A percentile compares a stretch with the other conserved stretches of the same genome.
Evolutionary conservation across 2,888 invertebrate genomes (phyloP).

Genomic region (Stratiomys singularior): DNA sequence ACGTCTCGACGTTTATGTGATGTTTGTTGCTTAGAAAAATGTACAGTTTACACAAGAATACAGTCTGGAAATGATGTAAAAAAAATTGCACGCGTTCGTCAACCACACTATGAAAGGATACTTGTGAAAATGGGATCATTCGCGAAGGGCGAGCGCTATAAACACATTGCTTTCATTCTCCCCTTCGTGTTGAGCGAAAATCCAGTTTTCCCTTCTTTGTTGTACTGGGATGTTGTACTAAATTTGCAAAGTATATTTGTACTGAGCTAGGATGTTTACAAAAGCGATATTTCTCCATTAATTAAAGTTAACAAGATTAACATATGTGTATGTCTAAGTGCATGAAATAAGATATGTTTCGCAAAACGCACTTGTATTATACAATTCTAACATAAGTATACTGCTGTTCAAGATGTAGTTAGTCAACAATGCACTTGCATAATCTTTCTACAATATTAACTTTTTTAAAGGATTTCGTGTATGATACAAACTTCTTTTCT

Average conservation of each 20-base stretch:
- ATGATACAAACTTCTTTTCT: too few relatives aligned
- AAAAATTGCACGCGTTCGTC: conserved; percentile 2
- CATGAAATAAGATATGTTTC: too few relatives aligned
- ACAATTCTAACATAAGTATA: too few relatives aligned
- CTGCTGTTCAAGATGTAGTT: too few relatives aligned
- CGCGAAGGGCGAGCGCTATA: conserved; percentile 26
- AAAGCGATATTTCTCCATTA: too few relatives aligned
- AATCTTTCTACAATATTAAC: too few relatives aligned
- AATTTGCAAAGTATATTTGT: conserved; percentile 6
- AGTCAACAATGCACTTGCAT: too few relatives aligned
- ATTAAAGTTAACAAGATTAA: too few relatives aligned
- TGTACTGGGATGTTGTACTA: conserved; percentile 5
- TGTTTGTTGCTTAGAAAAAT: conserved; percentile 1
- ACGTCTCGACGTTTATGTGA: background rate
- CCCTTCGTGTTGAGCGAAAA: conserved; percentile 8
- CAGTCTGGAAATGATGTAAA: background rate
- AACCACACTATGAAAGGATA: conserved; percentile 30
- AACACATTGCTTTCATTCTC: background rate
- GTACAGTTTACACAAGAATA: background rate
- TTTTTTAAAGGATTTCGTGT: too few relatives aligned
- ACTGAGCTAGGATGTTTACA: background rate
- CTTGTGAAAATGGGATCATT: conserved; percentile 22
- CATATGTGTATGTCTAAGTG: too few relatives aligned
- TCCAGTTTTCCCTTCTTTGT: background rate
- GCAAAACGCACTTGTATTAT: too few relatives aligned